Evolutionary conservation across 2,113 vertebrate genomes (phyloP).

Genomic region (Vicugna pacos): DNA sequence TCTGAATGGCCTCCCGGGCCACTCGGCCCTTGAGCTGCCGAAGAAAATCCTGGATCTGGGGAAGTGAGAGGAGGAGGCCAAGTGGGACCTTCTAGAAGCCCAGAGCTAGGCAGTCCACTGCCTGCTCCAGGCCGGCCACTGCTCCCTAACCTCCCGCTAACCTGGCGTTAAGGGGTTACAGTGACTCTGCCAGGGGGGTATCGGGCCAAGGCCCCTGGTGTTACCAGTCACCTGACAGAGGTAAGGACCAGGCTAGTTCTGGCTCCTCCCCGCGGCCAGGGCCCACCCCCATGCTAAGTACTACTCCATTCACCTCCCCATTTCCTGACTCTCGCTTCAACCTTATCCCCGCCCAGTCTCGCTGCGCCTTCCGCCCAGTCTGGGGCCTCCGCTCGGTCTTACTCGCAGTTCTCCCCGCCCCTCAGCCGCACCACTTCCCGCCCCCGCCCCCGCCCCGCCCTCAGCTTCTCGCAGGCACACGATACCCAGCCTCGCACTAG

Average conservation of each 20-base stretch:
- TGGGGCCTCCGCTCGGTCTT: fast-evolving
- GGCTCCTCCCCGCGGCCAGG: neutral
- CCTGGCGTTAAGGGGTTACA: neutral
- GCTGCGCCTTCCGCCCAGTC: neutral
- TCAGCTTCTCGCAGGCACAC: too few species aligned
- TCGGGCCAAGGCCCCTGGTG: neutral
- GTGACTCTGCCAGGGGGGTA: neutral
- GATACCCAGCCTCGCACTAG: neutral
- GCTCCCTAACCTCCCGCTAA: neutral
- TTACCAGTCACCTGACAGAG: neutral
- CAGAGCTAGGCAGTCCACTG: neutral
- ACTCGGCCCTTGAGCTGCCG: constrained; percentile 76
- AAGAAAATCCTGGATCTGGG: constrained; percentile 75
- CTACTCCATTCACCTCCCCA: neutral
- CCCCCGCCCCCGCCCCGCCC: neutral
- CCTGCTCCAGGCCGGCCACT: neutral
- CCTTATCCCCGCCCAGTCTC: neutral
- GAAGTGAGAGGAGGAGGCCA: neutral
- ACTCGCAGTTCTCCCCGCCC: neutral
- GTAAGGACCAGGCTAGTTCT: neutral
- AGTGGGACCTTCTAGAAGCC: neutral
- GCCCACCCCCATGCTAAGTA: neutral
- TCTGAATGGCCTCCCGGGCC: constrained; percentile 68
- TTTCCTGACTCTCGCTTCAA: neutral
- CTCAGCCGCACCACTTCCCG: neutral